Percentiles rank a stretch among this genome's conserved stretches.
Conservation (phyloP, 1,140 invertebrate species). For the Rhizoglyphus robini region DNA sequence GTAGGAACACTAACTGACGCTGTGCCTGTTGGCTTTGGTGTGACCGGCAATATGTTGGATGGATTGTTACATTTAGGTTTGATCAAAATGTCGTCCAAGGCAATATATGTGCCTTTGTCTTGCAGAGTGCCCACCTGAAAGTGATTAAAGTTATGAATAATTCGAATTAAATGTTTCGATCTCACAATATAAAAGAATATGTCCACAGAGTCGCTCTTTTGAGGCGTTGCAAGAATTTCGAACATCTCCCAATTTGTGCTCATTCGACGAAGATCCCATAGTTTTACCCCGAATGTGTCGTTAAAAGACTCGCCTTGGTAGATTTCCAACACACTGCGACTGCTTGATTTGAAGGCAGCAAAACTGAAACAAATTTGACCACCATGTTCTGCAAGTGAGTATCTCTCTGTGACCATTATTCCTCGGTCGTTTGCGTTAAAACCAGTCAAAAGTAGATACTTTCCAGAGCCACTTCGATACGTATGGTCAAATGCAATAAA, state of each 20-base stretch:
- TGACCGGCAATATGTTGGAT: not conserved
- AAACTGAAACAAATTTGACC: not conserved
- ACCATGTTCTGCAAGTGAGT: not conserved
- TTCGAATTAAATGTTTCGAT: not conserved
- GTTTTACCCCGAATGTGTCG: not conserved
- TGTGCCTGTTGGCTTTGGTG: not conserved
- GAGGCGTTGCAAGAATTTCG: not conserved
- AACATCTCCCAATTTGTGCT: conserved; percentile 4
- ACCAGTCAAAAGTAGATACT: not conserved
- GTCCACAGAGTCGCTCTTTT: conserved; percentile 8
- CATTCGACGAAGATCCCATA: not conserved
- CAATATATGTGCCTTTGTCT: not conserved
- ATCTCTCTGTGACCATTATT: not conserved
- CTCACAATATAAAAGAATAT: conserved; percentile 30
- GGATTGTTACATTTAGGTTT: not conserved
- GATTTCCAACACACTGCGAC: not conserved
- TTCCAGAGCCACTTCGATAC: not conserved
- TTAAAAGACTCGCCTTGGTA: not conserved
- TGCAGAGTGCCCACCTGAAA: not conserved
- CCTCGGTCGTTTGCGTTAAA: not conserved
- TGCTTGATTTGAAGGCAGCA: not conserved
- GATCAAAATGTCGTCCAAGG: not conserved
- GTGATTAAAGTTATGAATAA: not conserved
- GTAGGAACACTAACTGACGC: not conserved
- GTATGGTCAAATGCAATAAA: not conserved